Base-by-base conservation (phyloP, 2,797 vertebrate genomes). In the Sorex maritimensis region DNA sequence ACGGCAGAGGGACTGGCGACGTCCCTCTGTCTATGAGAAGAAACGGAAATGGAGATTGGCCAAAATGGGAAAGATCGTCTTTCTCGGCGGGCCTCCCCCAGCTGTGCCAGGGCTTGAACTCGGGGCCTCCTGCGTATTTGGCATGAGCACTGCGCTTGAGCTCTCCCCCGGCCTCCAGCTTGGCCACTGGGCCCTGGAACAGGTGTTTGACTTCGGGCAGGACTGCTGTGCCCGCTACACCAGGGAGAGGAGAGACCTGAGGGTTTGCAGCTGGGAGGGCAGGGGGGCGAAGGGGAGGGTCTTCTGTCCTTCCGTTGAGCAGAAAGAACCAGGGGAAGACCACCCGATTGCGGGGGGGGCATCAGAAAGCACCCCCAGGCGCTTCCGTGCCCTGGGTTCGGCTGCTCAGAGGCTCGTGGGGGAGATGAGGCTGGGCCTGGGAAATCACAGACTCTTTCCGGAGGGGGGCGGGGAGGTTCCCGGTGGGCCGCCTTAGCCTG, bases 391-490 rank as follows among this genome's bases (percentile, higher is more conserved):
- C 24, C 80, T 86, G 5, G 34, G 63, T 63, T 88, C 72, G 67
- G 81, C 93, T 86, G 91, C 89, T 93, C 68, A 68, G 89, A 88
- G 69, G 68, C 90, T 92, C 89, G 86, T 93, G 83, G 92, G 86
- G 94, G 96, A 89, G 95, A 91, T 78, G 30, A 74, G 93, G 90
- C 90, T 85, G 74, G 75, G 94, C 65, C 81, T 90, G 67, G 84
- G 63, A 77, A 77, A 81, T 44, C 61, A 95, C 92, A 67, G 68
- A 49, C 88, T 92, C 95, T 82, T 58, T 65, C 24, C 49, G 74
- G 77, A 92, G 73, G 26, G 34, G 49, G 38, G 68, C 0, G 14
- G 71, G 86, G 79, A 61, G 41, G 83, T 72, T 28, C 44, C 28
- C 17, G 73, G 24, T 12, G 46, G 63, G 38, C 88, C 52, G n/a